Evolutionary conservation across 1,140 invertebrate species (phyloP).

Genomic region (Drepana arcuata): DNA sequence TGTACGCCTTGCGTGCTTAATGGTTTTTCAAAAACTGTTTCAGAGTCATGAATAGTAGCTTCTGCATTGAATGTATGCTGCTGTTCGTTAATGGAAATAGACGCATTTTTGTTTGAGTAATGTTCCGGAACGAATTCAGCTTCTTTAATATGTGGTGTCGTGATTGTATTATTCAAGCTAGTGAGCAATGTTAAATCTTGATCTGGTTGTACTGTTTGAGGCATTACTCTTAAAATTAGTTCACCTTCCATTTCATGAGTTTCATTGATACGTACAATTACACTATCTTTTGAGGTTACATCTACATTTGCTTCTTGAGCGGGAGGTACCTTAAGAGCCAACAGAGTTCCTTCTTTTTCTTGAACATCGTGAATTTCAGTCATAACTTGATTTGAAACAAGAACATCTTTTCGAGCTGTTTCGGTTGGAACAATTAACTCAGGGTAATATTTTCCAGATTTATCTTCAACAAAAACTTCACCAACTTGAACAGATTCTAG

Average conservation of each 20-base stretch:
- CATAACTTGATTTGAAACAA: slow-evolving; percentile 76
- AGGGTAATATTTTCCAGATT: slow-evolving; percentile 83
- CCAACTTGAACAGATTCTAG: slow-evolving; percentile 76
- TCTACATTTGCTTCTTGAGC: slow-evolving; percentile 74
- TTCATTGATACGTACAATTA: slow-evolving; percentile 74
- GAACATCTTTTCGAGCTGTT: slow-evolving; percentile 75
- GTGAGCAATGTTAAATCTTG: slow-evolving; percentile 74
- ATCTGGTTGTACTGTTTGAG: slow-evolving; percentile 66
- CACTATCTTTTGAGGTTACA: slow-evolving; percentile 75
- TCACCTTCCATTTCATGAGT: slow-evolving; percentile 76
- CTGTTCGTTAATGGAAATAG: slow-evolving; percentile 73
- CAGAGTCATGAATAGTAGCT: slow-evolving; percentile 74
- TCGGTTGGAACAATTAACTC: slow-evolving; percentile 86
- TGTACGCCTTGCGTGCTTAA: slow-evolving; percentile 11
- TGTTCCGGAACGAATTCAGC: slow-evolving; percentile 61
- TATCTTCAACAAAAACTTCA: slow-evolving; percentile 79
- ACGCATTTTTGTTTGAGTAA: slow-evolving; percentile 66
- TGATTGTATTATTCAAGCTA: slow-evolving; percentile 73
- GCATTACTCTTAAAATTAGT: slow-evolving; percentile 63
- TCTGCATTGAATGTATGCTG: slow-evolving; percentile 74
- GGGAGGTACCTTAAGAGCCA: slow-evolving; percentile 64
- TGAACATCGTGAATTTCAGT: slow-evolving; percentile 76
- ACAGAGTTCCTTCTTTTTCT: slow-evolving; percentile 77
- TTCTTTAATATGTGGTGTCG: slow-evolving; percentile 76
- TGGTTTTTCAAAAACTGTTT: slow-evolving; percentile 46